Base-by-base conservation (phyloP, 2,113 vertebrate species). In the Nothobranchius kuhntae region DNA sequence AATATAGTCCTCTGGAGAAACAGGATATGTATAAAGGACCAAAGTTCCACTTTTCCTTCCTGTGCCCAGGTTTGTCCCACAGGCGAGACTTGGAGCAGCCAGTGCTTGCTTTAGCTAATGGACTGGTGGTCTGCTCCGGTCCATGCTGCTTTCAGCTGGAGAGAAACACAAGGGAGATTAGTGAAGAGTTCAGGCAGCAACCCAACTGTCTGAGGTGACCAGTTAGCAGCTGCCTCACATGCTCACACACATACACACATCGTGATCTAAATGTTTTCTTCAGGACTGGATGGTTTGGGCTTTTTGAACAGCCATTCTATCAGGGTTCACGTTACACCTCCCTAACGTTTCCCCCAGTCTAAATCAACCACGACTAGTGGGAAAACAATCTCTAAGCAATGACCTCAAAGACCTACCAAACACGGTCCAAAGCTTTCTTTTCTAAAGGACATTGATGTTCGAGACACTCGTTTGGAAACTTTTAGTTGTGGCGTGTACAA, bases 341-440 rank as follows among this genome's bases (percentile, higher is more conserved):
- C 2, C 6, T 40, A 40, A 61, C 68, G 67, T 83, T 80, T 71
- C 67, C 69, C 61, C 68, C 36, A 80, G 80, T 83, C 77, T 70
- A 55, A 61, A 74, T 30, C 61, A 68, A 44, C 53, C 53, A 38
- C 53, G 71, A 70, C 45, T 73, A 61, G 71, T 65, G 68, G 73
- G 46, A 55, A 61, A 58, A 73, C 58, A 73, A 84, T 89, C 82
- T 85, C 64, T 73, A 38, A 81, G 83, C 81, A 85, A 89, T 90
- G 89, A 88, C 81, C 84, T 80, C 68, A 75, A 80, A 89, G 72
- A 69, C 70, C 44, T 68, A 48, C 62, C 14, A n/a, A 14, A 56
- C 24, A 56, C 24, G 24, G 24, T 15, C 45, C 12, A 57, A 63
- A 57, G 24, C 9, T 7, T 35, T 59, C 65, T 81, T 45, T 30